phyloP scores from a whole-genome alignment of 2,797 vertebrate species.

The Tokudaia tokunoshimensis region DNA sequence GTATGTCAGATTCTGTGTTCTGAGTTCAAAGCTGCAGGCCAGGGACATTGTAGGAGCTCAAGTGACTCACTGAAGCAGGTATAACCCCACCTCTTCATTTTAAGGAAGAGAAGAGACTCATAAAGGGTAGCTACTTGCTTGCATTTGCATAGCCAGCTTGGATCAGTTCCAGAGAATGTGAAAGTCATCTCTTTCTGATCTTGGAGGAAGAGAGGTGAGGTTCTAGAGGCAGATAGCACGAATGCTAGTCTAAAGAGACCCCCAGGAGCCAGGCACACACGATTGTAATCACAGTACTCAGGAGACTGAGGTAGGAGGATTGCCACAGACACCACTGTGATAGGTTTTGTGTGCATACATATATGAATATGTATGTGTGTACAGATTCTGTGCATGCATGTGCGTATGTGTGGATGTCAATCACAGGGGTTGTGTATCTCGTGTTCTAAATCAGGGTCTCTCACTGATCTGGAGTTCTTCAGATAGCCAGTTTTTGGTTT shows the following conservation, averaged over 20 bases:
- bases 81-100: neutral
- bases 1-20: neutral
- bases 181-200: neutral
- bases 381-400: too few species aligned
- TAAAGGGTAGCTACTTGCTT: neutral
- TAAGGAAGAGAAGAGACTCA: neutral
- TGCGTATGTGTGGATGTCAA: neutral
- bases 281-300: neutral
- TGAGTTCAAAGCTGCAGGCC: too few species aligned
- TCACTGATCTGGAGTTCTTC: neutral
- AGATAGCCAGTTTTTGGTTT: neutral
- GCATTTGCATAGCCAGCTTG: neutral
- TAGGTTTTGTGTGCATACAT: neutral
- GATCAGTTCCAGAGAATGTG: neutral
- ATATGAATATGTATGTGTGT: neutral
- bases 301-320: neutral
- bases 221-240: neutral
- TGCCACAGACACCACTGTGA: neutral
- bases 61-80: neutral
- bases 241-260: neutral
- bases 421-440: too few species aligned
- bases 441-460: neutral
- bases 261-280: too few species aligned
- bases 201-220: neutral
- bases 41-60: neutral